Conservation (phyloP, 2,797 vertebrate genomes). For the Mergus octosetaceus region DNA sequence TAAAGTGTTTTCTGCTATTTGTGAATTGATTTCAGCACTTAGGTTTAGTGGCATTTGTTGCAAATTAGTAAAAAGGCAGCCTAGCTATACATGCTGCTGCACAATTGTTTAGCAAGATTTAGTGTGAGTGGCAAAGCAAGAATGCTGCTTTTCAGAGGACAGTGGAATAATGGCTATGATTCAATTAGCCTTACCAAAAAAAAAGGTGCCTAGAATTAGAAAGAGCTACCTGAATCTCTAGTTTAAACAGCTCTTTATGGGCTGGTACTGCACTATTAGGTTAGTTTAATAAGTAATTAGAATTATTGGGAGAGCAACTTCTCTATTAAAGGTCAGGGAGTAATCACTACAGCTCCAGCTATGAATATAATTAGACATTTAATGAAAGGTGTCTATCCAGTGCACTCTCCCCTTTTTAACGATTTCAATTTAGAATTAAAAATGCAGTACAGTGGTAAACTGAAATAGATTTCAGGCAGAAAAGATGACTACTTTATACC, state of each 20-base stretch:
- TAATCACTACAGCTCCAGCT: neutral
- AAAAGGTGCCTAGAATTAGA: neutral
- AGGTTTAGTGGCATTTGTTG: neutral
- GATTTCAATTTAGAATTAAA: constrained; percentile 4
- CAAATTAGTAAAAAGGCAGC: neutral
- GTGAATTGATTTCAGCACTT: neutral
- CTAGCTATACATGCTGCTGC: neutral
- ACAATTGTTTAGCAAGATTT: neutral
- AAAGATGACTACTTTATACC: neutral
- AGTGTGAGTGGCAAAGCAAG: neutral
- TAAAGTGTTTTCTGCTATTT: neutral
- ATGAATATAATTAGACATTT: constrained; percentile 22
- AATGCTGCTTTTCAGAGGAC: neutral
- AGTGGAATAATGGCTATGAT: neutral
- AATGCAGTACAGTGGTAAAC: neutral
- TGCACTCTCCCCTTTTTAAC: neutral
- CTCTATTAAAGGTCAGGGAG: neutral
- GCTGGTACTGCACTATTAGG: neutral
- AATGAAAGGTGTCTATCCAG: constrained; percentile 10
- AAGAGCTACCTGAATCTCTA: neutral
- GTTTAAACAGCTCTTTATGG: neutral
- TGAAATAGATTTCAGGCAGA: neutral
- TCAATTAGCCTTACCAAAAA: neutral
- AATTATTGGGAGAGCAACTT: neutral
- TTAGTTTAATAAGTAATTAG: constrained; percentile 19